Evolutionary conservation across 2,113 vertebrate species (phyloP).

Genomic region (Marmota monax): DNA sequence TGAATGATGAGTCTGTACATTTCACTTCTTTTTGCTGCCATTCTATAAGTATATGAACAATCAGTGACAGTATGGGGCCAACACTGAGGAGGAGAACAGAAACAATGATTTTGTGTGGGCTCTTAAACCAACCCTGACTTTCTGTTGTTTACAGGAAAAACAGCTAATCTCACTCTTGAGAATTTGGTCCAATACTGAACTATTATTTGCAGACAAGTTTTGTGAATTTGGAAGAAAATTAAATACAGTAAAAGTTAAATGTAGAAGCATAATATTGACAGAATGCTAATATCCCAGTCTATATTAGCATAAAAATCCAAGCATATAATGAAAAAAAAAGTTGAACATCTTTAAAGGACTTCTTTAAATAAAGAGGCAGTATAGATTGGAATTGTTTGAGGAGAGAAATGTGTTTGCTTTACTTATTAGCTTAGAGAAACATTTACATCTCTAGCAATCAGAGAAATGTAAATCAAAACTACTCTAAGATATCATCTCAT

Average conservation of each 20-base stretch:
- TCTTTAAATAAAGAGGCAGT: background rate
- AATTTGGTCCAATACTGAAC: background rate
- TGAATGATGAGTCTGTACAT: background rate
- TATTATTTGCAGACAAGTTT: background rate
- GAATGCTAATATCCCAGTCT: background rate
- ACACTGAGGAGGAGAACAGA: background rate
- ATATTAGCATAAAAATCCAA: background rate
- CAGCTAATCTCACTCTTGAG: background rate
- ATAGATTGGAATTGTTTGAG: background rate
- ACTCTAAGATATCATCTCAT: too few species aligned
- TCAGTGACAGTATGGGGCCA: background rate
- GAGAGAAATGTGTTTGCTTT: background rate
- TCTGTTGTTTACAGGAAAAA: background rate
- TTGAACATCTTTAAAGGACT: background rate
- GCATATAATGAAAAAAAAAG: background rate
- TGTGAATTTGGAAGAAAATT: background rate
- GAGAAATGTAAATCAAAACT: too few species aligned
- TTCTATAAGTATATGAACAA: background rate
- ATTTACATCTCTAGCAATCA: background rate
- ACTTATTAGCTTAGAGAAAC: background rate
- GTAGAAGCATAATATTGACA: background rate
- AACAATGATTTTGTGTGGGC: background rate
- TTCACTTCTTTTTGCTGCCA: background rate
- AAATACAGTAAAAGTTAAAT: background rate
- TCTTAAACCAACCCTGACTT: background rate